Evolutionary conservation across 2,888 invertebrate genomes (phyloP).

Genomic region (Tachina fera): DNA sequence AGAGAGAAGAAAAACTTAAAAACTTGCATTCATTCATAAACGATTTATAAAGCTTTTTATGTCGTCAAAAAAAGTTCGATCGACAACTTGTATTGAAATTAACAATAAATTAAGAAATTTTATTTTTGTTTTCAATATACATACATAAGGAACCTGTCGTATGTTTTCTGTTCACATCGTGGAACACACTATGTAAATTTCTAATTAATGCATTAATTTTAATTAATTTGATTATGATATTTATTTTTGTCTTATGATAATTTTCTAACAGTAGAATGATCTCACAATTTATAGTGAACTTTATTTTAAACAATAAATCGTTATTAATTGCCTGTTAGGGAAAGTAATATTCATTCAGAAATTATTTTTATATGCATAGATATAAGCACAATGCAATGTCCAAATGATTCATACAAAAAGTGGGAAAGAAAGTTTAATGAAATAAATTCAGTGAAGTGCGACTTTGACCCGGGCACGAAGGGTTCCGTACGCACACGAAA

Average conservation of each 20-base stretch:
- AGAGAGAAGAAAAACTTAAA: too few species aligned
- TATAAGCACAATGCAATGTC: neutral
- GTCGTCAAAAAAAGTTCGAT: neutral
- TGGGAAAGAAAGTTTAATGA: too few species aligned
- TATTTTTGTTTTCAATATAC: too few species aligned
- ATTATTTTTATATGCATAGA: constrained; percentile 19
- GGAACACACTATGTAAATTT: neutral
- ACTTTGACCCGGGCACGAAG: too few species aligned
- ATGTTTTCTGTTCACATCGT: too few species aligned
- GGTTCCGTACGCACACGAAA: too few species aligned
- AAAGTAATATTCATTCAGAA: constrained; percentile 2
- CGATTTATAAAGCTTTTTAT: constrained; percentile 23
- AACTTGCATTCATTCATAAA: neutral
- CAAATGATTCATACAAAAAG: constrained; percentile 3
- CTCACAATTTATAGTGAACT: constrained; percentile 17
- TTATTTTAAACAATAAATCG: constrained; percentile 6
- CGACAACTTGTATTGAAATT: too few species aligned
- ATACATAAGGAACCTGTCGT: too few species aligned
- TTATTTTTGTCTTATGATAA: too few species aligned
- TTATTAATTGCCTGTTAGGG: constrained; percentile 22
- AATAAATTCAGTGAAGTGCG: too few species aligned
- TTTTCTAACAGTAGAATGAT: constrained; percentile 22
- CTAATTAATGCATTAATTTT: constrained; percentile 6
- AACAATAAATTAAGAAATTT: too few species aligned
- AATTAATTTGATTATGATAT: neutral